phyloP scores from a whole-genome alignment of 2,113 vertebrate genomes.

The Ploceus nigricollis region DNA sequence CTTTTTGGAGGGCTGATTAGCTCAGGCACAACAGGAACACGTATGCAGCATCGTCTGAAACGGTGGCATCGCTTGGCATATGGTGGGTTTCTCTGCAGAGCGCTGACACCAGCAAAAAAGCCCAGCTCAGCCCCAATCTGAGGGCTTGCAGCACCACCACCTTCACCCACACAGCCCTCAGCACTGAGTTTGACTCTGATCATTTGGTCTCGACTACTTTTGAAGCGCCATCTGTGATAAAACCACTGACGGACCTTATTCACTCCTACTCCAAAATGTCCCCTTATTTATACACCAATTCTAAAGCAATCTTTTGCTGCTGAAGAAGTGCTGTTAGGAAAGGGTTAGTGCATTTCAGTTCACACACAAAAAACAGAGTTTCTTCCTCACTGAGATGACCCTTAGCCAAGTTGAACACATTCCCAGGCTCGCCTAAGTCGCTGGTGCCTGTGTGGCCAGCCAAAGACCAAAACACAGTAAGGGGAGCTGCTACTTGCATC shows the following conservation, averaged over 20 bases:
- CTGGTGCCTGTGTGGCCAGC: not conserved
- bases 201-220: not conserved
- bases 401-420: not conserved
- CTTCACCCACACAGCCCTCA: not conserved
- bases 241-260: not conserved
- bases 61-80: not conserved
- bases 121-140: not conserved
- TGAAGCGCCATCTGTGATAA: not conserved
- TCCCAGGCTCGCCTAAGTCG: not conserved
- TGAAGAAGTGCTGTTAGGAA: not conserved
- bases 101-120: accelerated
- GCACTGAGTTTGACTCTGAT: not conserved
- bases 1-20: not conserved
- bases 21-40: not conserved
- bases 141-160: not conserved
- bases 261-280: not conserved
- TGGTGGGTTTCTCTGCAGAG: not conserved
- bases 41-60: not conserved
- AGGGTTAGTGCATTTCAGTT: not conserved
- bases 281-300: not conserved
- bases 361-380: not conserved
- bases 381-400: not conserved
- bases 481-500: not conserved
- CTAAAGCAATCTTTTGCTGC: not conserved
- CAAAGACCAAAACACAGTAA: not conserved